Percentiles rank a stretch among this genome's conserved stretches.
These are phyloP conservation scores for Crotalus helleri DNA, from an alignment of 2,113 vertebrate genomes.

Conservation along the genomic window DNA sequence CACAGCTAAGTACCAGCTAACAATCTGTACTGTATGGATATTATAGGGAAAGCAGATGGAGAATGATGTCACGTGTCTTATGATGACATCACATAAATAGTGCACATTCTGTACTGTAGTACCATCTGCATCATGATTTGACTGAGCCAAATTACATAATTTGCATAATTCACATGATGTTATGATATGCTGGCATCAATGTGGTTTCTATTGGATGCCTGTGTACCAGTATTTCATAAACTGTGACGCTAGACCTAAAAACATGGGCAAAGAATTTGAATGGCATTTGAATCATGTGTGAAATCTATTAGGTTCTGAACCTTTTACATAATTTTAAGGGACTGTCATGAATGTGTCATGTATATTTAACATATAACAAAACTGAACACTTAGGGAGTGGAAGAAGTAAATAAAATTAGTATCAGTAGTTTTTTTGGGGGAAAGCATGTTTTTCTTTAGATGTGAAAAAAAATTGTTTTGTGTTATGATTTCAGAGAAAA, in stretches of 20 bases:
- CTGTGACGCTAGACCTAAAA: background rate
- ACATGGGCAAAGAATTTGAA: background rate
- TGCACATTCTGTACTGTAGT: background rate
- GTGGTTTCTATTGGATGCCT: background rate
- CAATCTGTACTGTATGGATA: background rate
- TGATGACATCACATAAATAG: background rate
- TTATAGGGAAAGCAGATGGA: background rate
- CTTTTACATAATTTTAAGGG: background rate
- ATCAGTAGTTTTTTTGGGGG: background rate
- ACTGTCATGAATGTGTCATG: background rate
- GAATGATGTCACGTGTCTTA: background rate
- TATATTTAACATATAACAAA: background rate
- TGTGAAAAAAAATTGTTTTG: constrained; percentile 11
- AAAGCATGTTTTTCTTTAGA: background rate
- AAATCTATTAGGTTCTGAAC: background rate
- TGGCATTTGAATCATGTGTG: background rate
- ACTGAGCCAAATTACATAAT: background rate
- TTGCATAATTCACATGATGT: background rate
- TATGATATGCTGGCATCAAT: background rate
- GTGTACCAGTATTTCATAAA: background rate
- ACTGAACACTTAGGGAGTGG: background rate
- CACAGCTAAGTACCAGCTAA: background rate
- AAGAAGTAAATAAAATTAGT: background rate
- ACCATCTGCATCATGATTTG: background rate
- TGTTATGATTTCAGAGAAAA: constrained; percentile 71